phyloP scores from a whole-genome alignment of 2,797 vertebrate genomes.

The Artibeus jamaicensis region DNA sequence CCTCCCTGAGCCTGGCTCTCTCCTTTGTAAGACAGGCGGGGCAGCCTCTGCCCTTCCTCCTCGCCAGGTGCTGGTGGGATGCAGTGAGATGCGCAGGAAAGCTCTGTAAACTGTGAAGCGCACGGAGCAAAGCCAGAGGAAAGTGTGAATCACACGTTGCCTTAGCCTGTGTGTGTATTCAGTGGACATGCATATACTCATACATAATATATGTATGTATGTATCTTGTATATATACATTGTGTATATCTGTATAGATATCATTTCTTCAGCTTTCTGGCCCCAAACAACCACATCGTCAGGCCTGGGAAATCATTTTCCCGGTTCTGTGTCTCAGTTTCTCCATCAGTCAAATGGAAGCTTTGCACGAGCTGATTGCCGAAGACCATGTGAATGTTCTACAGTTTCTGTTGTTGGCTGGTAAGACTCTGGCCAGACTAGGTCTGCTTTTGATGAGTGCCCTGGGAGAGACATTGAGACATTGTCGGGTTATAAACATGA shows the following conservation, averaged over 20 bases:
- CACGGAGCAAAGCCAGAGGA: neutral
- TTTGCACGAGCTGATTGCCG: neutral
- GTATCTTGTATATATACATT: neutral
- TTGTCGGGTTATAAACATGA: neutral
- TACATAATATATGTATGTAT: neutral
- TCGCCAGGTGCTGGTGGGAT: neutral
- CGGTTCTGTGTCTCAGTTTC: neutral
- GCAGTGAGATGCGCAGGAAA: neutral
- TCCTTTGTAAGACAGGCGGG: neutral
- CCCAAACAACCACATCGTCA: neutral
- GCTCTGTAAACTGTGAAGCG: neutral
- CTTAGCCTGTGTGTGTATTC: neutral
- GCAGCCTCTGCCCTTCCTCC: neutral
- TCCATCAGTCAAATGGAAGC: neutral
- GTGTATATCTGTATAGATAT: too few relatives aligned
- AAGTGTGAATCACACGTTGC: neutral
- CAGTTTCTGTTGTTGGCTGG: neutral
- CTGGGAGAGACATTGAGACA: neutral
- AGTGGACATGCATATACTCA: neutral
- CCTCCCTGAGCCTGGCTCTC: neutral
- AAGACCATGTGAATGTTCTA: neutral
- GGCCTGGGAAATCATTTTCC: neutral
- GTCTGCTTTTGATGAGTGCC: neutral
- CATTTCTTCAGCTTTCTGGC: neutral
- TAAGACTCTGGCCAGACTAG: neutral